Conservation (phyloP, 2,113 vertebrate genomes). For the Rhadina sibilatrix region DNA sequence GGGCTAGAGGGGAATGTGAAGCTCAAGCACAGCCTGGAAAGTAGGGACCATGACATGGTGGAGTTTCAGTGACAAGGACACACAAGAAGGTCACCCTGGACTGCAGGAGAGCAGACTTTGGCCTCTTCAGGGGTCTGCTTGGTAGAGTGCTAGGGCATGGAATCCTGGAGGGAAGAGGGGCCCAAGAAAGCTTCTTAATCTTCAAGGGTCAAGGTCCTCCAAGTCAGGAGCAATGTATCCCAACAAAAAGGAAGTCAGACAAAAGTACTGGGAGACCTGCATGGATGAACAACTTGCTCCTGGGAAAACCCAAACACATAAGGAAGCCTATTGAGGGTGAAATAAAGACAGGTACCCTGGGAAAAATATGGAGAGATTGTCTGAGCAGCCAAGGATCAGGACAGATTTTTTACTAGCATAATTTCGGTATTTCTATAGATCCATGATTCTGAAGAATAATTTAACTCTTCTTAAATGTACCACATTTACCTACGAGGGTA, state of each 20-base stretch:
- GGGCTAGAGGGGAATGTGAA: background rate
- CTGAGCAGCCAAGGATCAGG: background rate
- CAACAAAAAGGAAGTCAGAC: background rate
- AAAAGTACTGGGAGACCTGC: background rate
- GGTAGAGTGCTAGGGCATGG: too few relatives aligned
- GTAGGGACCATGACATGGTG: background rate
- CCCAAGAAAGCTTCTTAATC: background rate
- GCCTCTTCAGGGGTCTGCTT: background rate
- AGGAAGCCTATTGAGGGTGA: background rate
- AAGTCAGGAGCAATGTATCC: background rate
- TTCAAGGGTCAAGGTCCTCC: background rate
- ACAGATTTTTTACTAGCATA: background rate
- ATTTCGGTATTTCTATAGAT: background rate
- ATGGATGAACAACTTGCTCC: background rate
- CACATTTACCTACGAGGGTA: background rate
- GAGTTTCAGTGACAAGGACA: background rate
- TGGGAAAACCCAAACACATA: background rate
- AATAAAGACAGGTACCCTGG: background rate
- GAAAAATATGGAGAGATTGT: background rate
- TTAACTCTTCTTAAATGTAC: background rate
- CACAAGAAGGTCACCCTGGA: background rate
- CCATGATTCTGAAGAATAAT: background rate
- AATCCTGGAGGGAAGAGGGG: background rate
- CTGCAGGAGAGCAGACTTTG: background rate
- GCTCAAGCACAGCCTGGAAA: background rate